Evolutionary conservation across 2,113 vertebrate species (phyloP), one percentile per base, ranked within the genome.

Genomic region (Pitta sordida): DNA sequence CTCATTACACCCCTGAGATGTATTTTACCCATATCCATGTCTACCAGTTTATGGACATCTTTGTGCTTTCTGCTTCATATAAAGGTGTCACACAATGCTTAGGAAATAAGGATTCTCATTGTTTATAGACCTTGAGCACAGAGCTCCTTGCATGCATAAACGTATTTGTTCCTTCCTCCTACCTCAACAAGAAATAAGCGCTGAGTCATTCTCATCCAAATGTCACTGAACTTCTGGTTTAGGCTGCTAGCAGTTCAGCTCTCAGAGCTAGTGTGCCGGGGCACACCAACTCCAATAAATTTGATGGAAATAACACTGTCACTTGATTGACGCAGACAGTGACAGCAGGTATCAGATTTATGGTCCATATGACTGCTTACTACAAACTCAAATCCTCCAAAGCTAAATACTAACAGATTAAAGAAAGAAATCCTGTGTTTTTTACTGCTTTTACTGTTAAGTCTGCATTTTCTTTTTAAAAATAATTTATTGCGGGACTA

Each of bases 221-320:
- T 94, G 92, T 94, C 95, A 96, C 76, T 92, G 88, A 96, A 86
- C 44, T 95, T 96, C 46, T 44, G 36, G 52, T 93, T 97, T 94
- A 93, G 95, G 95, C 96, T 96, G 41, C 90, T 97, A 94, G 93
- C 96, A 88, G 65, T 84, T 81, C 78, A 89, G 69, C 69, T 96
- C 82, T 93, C 68, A 59, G 32, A 93, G 55, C 11, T 27, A 37
- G 22, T 73, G 79, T 95, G 80, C 68, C 83, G 64, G 90, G 91
- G 93, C 79, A 93, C 60, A 89, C n/a, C 11, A 60, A 2, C 12
- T 59, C 44, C 69, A 59, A 90, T 94, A 88, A 96, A 91, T 91
- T 73, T 39, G 44, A 68, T 91, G 81, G 78, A 94, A 96, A 88
- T 92, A 96, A 93, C 91, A 75, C 34, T 65, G 65, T 30, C 56